These are phyloP conservation scores for Gastrophysa polygoni DNA, from an alignment of 2,888 invertebrate species.

Conservation along the genomic window DNA sequence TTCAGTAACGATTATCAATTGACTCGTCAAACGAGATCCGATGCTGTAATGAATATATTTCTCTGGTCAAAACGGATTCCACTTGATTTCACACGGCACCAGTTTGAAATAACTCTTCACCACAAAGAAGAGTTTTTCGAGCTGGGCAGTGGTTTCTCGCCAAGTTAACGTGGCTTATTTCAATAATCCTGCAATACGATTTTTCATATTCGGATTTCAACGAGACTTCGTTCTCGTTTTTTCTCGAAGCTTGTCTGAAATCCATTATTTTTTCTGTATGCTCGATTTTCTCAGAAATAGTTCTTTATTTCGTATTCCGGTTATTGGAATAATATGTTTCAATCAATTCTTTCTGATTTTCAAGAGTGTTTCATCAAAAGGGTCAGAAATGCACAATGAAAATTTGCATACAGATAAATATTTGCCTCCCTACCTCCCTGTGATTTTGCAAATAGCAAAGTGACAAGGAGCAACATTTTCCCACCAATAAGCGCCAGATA, in stretches of 20 bases:
- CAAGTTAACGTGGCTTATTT: constrained; percentile 23
- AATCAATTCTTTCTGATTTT: background rate
- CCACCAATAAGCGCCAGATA: too few species aligned
- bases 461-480: too few species aligned
- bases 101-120: constrained; percentile 21
- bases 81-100: constrained; percentile 26
- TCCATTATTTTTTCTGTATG: background rate
- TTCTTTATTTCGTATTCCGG: background rate
- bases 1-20: background rate
- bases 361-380: too few species aligned
- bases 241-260: background rate
- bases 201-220: constrained; percentile 27
- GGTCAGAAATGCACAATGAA: too few species aligned
- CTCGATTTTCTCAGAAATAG: background rate
- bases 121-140: constrained; percentile 20
- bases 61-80: constrained; percentile 20
- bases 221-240: constrained; percentile 20
- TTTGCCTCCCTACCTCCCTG: too few species aligned
- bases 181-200: constrained; percentile 27
- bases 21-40: constrained; percentile 13
- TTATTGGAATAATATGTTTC: background rate
- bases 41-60: background rate
- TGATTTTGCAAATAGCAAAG: too few species aligned
- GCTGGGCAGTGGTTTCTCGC: constrained; percentile 25
- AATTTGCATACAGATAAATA: too few species aligned